These are phyloP conservation scores for Petrophora chlorosata DNA, from an alignment of 2,888 invertebrate genomes.

Conservation along the genomic window DNA sequence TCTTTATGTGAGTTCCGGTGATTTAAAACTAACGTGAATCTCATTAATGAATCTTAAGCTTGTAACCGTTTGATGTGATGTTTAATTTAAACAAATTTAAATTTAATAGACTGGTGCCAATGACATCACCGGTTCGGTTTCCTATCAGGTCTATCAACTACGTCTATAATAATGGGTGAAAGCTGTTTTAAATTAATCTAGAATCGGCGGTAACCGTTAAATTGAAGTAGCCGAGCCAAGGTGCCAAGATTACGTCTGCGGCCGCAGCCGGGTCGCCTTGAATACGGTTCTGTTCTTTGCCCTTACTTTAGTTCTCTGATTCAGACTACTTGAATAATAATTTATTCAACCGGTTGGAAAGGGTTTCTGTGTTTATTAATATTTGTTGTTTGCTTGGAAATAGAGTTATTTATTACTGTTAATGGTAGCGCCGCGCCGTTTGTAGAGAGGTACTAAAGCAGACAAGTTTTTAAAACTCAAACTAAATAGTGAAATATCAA, in stretches of 20 bases:
- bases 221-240: constrained; percentile 21
- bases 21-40: too few relatives aligned
- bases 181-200: constrained; percentile 33
- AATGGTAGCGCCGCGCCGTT: too few relatives aligned
- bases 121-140: constrained; percentile 21
- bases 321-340: constrained; percentile 1
- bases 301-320: constrained; percentile 9
- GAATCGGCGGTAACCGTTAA: constrained; percentile 34
- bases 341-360: constrained; percentile 6
- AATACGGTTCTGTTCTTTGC: background rate
- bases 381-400: constrained; percentile 1
- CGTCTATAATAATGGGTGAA: constrained; percentile 30
- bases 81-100: background rate
- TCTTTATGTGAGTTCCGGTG: too few relatives aligned
- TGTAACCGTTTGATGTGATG: too few relatives aligned
- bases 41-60: too few relatives aligned
- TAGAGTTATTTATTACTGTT: background rate
- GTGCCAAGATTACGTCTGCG: constrained; percentile 7
- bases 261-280: constrained; percentile 13
- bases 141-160: constrained; percentile 15
- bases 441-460: too few relatives aligned
- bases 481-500: too few relatives aligned
- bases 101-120: constrained; percentile 3
- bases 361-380: constrained; percentile 4
- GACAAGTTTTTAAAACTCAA: too few relatives aligned